Conservation (phyloP, 2,888 invertebrate genomes). For the Branchipolynoe longqiensis region DNA sequence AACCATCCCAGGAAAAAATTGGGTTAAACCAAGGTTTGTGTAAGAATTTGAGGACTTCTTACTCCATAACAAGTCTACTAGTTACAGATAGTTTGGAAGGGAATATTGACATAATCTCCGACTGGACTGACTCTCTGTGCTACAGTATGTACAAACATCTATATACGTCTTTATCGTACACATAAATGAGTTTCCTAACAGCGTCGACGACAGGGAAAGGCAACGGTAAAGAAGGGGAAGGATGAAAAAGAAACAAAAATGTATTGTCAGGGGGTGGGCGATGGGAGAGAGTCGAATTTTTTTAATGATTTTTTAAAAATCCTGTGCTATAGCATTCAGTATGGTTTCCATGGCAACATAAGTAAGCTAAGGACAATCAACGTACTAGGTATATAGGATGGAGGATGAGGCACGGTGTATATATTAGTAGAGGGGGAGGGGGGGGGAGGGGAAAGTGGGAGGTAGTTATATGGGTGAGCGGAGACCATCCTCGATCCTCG, state of each 20-base stretch:
- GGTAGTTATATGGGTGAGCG: too few species aligned
- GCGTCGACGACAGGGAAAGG: background rate
- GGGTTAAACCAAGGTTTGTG: background rate
- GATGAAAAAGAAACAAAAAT: background rate
- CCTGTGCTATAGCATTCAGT: constrained; percentile 46
- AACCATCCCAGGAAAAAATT: background rate
- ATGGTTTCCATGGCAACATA: constrained; percentile 51
- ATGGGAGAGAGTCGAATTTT: too few species aligned
- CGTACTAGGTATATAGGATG: constrained; percentile 16
- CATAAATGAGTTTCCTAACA: constrained; percentile 10
- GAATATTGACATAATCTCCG: constrained; percentile 3
- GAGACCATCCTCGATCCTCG: too few species aligned
- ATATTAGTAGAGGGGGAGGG: too few species aligned
- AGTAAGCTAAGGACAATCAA: constrained; percentile 31
- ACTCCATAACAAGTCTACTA: background rate
- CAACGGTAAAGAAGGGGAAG: background rate
- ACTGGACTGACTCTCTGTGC: background rate
- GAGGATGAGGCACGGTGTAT: too few species aligned
- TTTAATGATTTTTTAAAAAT: constrained; percentile 39
- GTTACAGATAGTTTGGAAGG: constrained; percentile 2
- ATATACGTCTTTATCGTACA: constrained; percentile 1
- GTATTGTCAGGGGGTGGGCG: too few species aligned
- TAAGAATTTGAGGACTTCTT: background rate
- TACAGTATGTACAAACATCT: constrained; percentile 43
- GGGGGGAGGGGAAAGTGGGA: background rate